phyloP scores from a whole-genome alignment of 2,888 invertebrate species.

The Agelastica alni region DNA sequence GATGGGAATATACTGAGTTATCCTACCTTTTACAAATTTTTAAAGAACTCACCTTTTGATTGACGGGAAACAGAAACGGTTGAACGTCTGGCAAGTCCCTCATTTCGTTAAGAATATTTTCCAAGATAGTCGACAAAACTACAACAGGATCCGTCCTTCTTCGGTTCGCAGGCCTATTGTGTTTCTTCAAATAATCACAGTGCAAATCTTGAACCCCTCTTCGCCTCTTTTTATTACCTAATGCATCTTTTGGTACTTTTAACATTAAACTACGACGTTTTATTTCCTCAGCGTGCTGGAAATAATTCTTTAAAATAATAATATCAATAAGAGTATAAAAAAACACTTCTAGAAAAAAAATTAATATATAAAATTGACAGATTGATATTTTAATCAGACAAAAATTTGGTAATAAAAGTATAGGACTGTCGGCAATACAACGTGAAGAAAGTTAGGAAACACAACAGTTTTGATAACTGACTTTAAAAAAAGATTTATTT shows the following conservation, averaged over 20 bases:
- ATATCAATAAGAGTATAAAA: neutral
- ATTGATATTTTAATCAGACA: too few relatives aligned
- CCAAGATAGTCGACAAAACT: slow-evolving; percentile 87
- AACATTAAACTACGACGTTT: slow-evolving; percentile 76
- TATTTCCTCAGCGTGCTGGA: slow-evolving; percentile 82
- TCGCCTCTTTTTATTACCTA: slow-evolving; percentile 65
- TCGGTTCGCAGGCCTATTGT: slow-evolving; percentile 83
- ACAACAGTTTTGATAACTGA: too few relatives aligned
- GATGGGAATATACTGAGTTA: too few relatives aligned
- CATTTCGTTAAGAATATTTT: slow-evolving; percentile 90
- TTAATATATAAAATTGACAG: neutral
- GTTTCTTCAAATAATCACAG: slow-evolving; percentile 87
- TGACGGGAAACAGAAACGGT: slow-evolving; percentile 93
- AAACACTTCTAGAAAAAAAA: slow-evolving; percentile 10
- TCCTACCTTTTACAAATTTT: too few relatives aligned
- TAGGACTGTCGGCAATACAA: too few relatives aligned
- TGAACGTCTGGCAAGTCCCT: slow-evolving; percentile 89
- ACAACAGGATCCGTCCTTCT: slow-evolving; percentile 95
- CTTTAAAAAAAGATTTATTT: too few relatives aligned
- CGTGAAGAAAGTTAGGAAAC: too few relatives aligned
- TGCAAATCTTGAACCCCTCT: slow-evolving; percentile 72
- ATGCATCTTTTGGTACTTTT: slow-evolving; percentile 78
- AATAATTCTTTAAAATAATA: slow-evolving; percentile 33
- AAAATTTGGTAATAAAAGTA: too few relatives aligned
- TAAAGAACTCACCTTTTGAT: slow-evolving; percentile 79